Evolutionary conservation across 2,113 vertebrate genomes (phyloP).

Genomic region (Eretmochelys imbricata): DNA sequence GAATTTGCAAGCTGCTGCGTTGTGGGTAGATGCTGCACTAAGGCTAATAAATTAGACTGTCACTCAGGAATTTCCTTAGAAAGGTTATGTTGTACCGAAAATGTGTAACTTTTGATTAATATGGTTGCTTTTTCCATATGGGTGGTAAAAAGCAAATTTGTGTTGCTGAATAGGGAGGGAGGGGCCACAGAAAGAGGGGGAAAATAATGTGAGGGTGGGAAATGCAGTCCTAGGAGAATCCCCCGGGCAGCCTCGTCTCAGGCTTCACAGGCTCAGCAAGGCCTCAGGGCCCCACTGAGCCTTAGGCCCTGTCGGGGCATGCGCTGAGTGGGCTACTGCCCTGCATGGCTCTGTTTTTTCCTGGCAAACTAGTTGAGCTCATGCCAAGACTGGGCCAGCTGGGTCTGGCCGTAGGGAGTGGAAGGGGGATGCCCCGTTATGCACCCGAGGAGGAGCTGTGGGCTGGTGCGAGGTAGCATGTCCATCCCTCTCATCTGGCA

Average conservation of each 20-base stretch:
- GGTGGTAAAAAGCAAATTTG: neutral
- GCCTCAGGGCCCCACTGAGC: neutral
- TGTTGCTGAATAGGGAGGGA: neutral
- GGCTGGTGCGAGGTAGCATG: neutral
- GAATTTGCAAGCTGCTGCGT: constrained; percentile 17
- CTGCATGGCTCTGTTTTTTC: neutral
- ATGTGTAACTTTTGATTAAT: constrained; percentile 66
- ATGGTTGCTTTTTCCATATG: neutral
- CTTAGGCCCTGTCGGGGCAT: neutral
- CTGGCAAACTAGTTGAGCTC: neutral
- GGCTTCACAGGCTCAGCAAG: neutral
- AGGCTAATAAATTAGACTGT: constrained; percentile 67
- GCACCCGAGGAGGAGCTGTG: neutral
- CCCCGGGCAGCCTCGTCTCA: too few relatives aligned
- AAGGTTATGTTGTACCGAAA: constrained; percentile 72
- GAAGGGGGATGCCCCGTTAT: neutral
- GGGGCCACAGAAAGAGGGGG: neutral
- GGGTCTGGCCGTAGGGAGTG: neutral
- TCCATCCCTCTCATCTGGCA: neutral
- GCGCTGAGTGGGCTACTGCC: neutral
- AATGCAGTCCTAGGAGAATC: neutral
- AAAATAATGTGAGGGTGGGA: neutral
- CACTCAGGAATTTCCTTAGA: constrained; percentile 53
- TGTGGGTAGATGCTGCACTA: constrained; percentile 54
- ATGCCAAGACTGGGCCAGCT: neutral